phyloP scores from a whole-genome alignment of 23 tunicate genomes.

The Ascidia mentula region DNA sequence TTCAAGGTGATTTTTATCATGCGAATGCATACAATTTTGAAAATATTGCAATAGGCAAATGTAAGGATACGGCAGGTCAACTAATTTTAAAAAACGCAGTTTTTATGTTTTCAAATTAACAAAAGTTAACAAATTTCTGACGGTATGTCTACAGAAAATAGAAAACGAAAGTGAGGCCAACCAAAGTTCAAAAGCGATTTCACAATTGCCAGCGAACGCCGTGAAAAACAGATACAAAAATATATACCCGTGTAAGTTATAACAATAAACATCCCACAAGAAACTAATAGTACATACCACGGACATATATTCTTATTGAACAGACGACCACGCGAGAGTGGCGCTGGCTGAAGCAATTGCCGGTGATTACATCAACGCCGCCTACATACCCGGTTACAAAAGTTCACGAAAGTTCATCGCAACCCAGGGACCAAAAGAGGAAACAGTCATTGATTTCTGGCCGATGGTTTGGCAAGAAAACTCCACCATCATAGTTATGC shows the following conservation, averaged over 20 bases:
- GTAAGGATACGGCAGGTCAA: too few species aligned
- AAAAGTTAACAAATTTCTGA: too few species aligned
- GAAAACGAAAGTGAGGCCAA: background rate
- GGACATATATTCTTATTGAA: too few species aligned
- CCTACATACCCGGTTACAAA: background rate
- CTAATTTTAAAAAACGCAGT: too few species aligned
- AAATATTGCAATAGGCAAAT: too few species aligned
- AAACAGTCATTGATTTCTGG: constrained; percentile 1
- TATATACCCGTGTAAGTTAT: background rate
- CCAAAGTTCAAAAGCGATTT: background rate
- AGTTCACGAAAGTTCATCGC: background rate
- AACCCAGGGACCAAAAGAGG: background rate
- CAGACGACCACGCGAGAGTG: background rate
- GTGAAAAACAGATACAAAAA: background rate
- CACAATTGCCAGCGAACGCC: background rate
- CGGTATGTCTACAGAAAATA: background rate
- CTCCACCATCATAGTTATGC: background rate
- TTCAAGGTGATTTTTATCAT: too few species aligned
- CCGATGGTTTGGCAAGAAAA: constrained; percentile 4
- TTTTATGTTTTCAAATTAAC: too few species aligned
- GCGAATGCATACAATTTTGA: too few species aligned
- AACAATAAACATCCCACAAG: too few species aligned
- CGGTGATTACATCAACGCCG: constrained; percentile 4
- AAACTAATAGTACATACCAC: too few species aligned
- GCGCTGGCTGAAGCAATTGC: background rate